Base-by-base conservation (phyloP, 2,113 vertebrate species). In the Andinoacara biseriatus region DNA sequence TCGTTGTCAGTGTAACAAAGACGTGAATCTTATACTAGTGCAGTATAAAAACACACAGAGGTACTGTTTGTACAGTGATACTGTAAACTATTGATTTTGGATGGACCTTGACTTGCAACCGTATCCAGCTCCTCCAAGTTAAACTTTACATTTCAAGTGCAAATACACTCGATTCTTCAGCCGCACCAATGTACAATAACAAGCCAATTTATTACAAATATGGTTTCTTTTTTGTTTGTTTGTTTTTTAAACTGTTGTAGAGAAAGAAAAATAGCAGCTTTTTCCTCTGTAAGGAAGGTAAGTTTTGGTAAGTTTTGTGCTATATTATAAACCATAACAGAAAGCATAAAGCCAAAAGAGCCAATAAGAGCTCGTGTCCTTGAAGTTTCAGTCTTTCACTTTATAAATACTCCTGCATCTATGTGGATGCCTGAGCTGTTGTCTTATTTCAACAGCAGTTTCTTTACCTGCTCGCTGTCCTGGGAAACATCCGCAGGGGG, bases 381-480 rank as follows among this genome's bases (percentile, higher is more conserved):
- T 20, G 22, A 46, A 59, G 24, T 24, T 76, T 29, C 24, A 0
- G 10, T n/a, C 43, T 13, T 29, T 74, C 5, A 17, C 13, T n/a
- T 15, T n/a, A 74, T 6, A 11, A 4, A 74, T 24, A 56, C 8
- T 5, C 35, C 29, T 46, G 22, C 1, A 0, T 57, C 56, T 75
- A 6, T 22, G 24, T 74, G 20, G 10, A 63, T 13, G n/a, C 26
- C 5, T 26, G 24, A 54, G 22, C 11, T 18, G 11, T 7, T n/a
- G 22, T 18, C 13, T 15, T 17, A 20, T 18, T 52, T 78, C 5
- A 74, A 6, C 26, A 24, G 69, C 15, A 22, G 26, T 3, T 43
- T 60, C 5, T 43, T 24, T 93, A 96, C 95, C 95, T 95, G 90
- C 31, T 74, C 49, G 67, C 29, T 56, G 65, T 91, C 88, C 52